Evolutionary conservation across 2,888 invertebrate genomes (phyloP).

Genomic region (Pachymerium ferrugineum): DNA sequence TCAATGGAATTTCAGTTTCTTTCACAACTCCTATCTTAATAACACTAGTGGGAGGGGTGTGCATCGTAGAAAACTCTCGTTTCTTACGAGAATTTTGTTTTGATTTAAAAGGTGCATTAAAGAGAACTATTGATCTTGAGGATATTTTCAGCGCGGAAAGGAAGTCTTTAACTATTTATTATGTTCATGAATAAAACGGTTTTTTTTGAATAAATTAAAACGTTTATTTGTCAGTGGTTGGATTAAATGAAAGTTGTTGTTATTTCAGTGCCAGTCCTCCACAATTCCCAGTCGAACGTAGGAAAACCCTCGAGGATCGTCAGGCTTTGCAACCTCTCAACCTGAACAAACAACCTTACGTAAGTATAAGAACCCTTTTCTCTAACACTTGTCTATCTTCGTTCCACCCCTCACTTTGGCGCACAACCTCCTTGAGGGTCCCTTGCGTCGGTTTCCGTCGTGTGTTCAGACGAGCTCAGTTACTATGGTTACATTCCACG

Average conservation of each 20-base stretch:
- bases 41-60: no score
- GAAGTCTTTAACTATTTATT: no score
- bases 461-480: not conserved
- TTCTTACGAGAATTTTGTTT: no score
- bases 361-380: conserved; percentile 27
- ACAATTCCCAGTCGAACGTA: conserved; percentile 25
- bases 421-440: not conserved
- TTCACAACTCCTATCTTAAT: no score
- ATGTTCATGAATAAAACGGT: no score
- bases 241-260: no score
- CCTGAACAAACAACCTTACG: conserved; percentile 34
- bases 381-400: not conserved
- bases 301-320: conserved; percentile 34
- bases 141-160: no score
- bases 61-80: no score
- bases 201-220: no score
- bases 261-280: conserved; percentile 25
- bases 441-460: not conserved
- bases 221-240: no score
- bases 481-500: no score
- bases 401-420: not conserved
- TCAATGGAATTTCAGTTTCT: conserved; percentile 15
- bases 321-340: conserved; percentile 34
- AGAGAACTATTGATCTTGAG: no score
- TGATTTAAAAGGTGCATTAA: not conserved